phyloP scores from a whole-genome alignment of 1,140 invertebrate genomes.

The Brachionus paranguensis region DNA sequence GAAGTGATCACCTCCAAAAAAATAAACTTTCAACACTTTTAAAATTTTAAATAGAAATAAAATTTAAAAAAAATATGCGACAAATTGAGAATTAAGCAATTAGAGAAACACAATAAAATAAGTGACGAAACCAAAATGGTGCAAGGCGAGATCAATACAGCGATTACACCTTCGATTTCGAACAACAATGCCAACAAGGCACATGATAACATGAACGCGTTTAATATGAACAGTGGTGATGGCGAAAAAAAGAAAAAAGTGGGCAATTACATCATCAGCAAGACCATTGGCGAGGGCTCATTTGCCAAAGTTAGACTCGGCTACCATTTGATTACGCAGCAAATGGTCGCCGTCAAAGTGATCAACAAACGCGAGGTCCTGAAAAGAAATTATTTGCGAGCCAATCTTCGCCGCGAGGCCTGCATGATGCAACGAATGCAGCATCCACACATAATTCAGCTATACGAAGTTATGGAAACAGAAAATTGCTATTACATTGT shows the following conservation, averaged over 20 bases:
- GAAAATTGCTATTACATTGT: constrained; percentile 52
- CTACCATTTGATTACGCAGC: constrained; percentile 47
- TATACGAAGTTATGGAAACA: constrained; percentile 54
- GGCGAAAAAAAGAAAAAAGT: constrained; percentile 46
- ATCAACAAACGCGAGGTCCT: constrained; percentile 47
- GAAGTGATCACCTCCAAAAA: not conserved
- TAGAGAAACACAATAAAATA: not conserved
- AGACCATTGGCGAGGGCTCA: constrained; percentile 47
- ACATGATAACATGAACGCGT: constrained; percentile 19
- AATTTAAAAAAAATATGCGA: not conserved
- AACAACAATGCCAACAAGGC: not conserved
- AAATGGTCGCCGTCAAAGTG: constrained; percentile 52
- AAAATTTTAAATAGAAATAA: not conserved
- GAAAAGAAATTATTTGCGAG: constrained; percentile 46
- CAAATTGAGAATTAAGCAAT: not conserved
- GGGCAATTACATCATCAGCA: constrained; percentile 48
- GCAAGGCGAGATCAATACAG: constrained; percentile 26
- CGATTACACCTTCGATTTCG: not conserved
- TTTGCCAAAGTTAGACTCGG: constrained; percentile 49
- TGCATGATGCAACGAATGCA: constrained; percentile 46
- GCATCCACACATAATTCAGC: constrained; percentile 49
- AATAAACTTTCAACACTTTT: constrained; percentile 1
- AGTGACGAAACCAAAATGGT: constrained; percentile 9
- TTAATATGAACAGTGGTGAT: constrained; percentile 4
- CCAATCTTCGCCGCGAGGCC: constrained; percentile 48